Conservation (phyloP, 2,797 vertebrate species). For the Prionace glauca region DNA sequence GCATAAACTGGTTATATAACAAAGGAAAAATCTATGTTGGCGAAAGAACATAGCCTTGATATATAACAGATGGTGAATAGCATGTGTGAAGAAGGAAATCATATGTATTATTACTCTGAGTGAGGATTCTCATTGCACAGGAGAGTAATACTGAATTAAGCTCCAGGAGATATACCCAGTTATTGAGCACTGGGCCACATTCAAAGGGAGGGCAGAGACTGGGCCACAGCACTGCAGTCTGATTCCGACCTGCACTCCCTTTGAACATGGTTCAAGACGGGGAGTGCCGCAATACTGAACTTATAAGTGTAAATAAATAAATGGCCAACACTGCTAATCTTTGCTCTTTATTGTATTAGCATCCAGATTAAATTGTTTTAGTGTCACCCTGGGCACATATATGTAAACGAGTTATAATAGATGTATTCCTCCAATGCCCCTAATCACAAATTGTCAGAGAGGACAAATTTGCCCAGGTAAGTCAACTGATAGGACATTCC, state of each 20-base stretch:
- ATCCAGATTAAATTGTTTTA: not conserved
- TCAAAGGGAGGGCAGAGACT: not conserved
- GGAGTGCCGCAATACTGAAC: not conserved
- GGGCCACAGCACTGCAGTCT: not conserved
- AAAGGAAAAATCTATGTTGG: not conserved
- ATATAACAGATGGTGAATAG: not conserved
- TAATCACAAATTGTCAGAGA: not conserved
- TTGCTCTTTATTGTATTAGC: not conserved
- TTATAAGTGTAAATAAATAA: not conserved
- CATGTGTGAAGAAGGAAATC: not conserved
- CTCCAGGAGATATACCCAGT: too few relatives aligned
- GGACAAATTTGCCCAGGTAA: conserved; percentile 19
- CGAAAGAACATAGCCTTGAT: not conserved
- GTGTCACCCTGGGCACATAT: not conserved
- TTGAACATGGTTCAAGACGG: not conserved
- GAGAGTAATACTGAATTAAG: too few relatives aligned
- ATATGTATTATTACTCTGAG: not conserved
- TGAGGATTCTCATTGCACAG: too few relatives aligned
- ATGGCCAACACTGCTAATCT: not conserved
- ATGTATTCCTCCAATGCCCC: not conserved
- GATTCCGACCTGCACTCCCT: not conserved
- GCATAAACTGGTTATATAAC: not conserved
- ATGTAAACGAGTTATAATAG: not conserved
- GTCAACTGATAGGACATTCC: not conserved
- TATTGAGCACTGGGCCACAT: too few relatives aligned